These are phyloP conservation scores for Phalanger gymnotis DNA, from an alignment of 2,797 vertebrate species.

Conservation along the genomic window DNA sequence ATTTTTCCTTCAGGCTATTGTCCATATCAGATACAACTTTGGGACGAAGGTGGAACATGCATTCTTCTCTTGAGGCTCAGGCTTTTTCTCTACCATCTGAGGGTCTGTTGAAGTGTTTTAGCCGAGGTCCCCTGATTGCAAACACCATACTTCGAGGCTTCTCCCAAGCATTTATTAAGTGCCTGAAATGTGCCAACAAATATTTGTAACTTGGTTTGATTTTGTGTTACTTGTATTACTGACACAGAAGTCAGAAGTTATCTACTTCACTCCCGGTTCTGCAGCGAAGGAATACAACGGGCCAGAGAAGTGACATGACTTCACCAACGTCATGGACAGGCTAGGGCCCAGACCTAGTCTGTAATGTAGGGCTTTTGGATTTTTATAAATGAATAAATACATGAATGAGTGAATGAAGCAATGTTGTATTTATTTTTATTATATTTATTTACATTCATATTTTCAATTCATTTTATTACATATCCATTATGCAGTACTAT, in stretches of 20 bases:
- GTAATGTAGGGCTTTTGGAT: too few relatives aligned
- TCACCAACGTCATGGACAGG: too few relatives aligned
- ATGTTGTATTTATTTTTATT: too few relatives aligned
- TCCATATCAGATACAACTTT: too few relatives aligned
- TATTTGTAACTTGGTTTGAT: neutral
- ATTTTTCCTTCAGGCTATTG: too few relatives aligned
- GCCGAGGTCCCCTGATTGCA: neutral
- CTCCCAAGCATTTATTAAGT: neutral
- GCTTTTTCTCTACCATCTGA: neutral
- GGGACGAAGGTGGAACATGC: too few relatives aligned
- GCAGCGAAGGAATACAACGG: neutral
- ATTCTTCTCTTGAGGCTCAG: neutral
- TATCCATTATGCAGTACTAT: too few relatives aligned
- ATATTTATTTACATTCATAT: too few relatives aligned
- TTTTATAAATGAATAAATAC: too few relatives aligned
- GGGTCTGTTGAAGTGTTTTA: neutral
- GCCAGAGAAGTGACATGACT: neutral
- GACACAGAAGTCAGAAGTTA: neutral
- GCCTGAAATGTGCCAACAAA: neutral
- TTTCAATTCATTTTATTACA: too few relatives aligned
- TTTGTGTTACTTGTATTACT: neutral
- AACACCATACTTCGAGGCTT: neutral
- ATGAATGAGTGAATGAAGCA: neutral
- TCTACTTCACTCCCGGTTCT: neutral
- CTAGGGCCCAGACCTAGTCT: too few relatives aligned